Conservation (phyloP, 2,797 vertebrate species). For the Hippoglossus hippoglossus region DNA sequence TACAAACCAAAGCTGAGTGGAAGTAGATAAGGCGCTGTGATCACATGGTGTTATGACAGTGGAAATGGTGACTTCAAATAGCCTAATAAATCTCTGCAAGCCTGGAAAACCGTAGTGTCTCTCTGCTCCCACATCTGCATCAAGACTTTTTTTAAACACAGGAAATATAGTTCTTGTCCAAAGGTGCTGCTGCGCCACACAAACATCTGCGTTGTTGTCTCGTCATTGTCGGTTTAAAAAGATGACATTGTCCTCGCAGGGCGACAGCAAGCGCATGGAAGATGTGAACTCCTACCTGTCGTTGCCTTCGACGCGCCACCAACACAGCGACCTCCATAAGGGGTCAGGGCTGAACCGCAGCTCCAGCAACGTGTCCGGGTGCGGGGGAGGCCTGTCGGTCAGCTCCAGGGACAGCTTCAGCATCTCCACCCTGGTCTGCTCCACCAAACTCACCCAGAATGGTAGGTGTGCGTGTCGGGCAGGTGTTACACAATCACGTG, state of each 20-base stretch:
- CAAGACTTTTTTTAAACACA: conserved; percentile 18
- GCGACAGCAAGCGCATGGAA: conserved; percentile 98
- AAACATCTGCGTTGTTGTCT: conserved; percentile 16
- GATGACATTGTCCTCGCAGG: conserved; percentile 78
- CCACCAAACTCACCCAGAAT: conserved; percentile 98
- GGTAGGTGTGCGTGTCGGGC: conserved; percentile 78
- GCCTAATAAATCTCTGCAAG: conserved; percentile 30
- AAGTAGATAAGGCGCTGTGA: conserved; percentile 3
- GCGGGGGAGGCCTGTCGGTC: conserved; percentile 88
- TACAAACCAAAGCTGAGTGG: conserved; percentile 15
- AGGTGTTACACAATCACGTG: neutral
- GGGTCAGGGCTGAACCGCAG: conserved; percentile 83
- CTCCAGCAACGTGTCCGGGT: conserved; percentile 80
- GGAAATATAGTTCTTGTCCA: neutral
- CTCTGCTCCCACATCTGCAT: conserved; percentile 3
- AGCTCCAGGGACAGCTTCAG: conserved; percentile 93
- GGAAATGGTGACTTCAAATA: neutral
- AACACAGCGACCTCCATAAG: conserved; percentile 85
- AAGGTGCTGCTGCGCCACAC: neutral
- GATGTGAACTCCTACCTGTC: conserved; percentile 90
- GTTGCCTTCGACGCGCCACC: conserved; percentile 87
- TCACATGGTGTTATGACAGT: conserved; percentile 15
- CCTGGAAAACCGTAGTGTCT: neutral
- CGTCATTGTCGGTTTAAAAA: conserved; percentile 1
- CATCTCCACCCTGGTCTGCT: conserved; percentile 96